phyloP scores from a whole-genome alignment of 1,140 invertebrate species.

The Nephila pilipes region DNA sequence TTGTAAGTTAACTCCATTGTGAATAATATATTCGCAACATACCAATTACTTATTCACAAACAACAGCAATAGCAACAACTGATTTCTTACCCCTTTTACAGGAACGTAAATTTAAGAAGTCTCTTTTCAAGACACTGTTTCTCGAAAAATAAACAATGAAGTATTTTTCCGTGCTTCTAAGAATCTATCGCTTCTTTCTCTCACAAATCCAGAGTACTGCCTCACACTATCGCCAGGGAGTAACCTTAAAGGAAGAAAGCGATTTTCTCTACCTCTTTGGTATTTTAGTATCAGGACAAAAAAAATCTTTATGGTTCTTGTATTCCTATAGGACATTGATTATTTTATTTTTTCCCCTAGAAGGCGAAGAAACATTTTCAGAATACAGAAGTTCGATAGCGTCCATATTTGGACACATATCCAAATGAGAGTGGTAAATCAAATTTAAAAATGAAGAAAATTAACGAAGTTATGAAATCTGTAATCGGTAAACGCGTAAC shows the following conservation, averaged over 20 bases:
- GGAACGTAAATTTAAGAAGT: neutral
- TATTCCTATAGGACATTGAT: neutral
- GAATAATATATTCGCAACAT: neutral
- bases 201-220: constrained; percentile 41
- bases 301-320: constrained; percentile 55
- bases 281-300: constrained; percentile 32
- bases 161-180: neutral
- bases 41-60: neutral
- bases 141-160: neutral
- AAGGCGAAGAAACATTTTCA: too few relatives aligned
- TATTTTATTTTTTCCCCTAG: constrained; percentile 20
- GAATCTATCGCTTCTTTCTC: constrained; percentile 3
- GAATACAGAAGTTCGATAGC: neutral
- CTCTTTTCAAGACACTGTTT: neutral
- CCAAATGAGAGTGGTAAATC: too few relatives aligned
- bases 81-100: neutral
- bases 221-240: neutral
- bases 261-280: constrained; percentile 14
- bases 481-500: too few relatives aligned
- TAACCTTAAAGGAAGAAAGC: neutral
- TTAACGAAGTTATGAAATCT: too few relatives aligned
- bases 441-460: too few relatives aligned
- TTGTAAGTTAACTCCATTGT: too few relatives aligned
- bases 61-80: neutral
- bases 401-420: neutral